phyloP scores from a whole-genome alignment of 2,797 vertebrate genomes.

The Poecilia velifera region DNA sequence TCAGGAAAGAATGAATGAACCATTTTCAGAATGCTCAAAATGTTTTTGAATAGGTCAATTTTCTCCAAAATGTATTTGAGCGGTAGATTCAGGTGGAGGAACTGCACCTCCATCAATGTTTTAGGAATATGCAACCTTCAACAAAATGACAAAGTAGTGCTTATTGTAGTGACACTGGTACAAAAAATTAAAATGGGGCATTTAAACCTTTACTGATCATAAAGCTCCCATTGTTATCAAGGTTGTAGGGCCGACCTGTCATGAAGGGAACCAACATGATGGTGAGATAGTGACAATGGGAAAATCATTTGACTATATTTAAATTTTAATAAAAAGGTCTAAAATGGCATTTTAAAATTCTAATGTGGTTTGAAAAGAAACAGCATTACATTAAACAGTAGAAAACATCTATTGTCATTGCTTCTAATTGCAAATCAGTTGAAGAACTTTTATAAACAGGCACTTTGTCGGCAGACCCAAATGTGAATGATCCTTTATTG shows the following conservation, averaged over 20 bases:
- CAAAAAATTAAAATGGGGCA: not conserved
- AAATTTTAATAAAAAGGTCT: not conserved
- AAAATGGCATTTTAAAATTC: not conserved
- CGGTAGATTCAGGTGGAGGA: not conserved
- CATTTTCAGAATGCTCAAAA: constrained; percentile 26
- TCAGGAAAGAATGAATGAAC: constrained; percentile 26
- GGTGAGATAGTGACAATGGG: not conserved
- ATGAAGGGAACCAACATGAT: not conserved
- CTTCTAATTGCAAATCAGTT: not conserved
- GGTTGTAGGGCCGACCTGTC: not conserved
- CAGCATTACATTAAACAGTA: not conserved
- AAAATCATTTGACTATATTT: not conserved
- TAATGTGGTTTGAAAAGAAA: not conserved
- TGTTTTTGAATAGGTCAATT: constrained; percentile 27
- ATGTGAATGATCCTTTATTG: not conserved
- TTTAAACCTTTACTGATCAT: not conserved
- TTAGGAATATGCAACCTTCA: not conserved
- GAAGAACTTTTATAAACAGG: not conserved
- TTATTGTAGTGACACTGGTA: not conserved
- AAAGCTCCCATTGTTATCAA: not conserved
- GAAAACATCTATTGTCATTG: not conserved
- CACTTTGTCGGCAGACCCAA: not conserved
- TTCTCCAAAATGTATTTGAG: not conserved
- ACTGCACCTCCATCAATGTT: not conserved
- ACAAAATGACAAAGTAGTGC: not conserved